Base-by-base conservation (phyloP, 2,888 invertebrate species). In the Orthosia incerta region DNA sequence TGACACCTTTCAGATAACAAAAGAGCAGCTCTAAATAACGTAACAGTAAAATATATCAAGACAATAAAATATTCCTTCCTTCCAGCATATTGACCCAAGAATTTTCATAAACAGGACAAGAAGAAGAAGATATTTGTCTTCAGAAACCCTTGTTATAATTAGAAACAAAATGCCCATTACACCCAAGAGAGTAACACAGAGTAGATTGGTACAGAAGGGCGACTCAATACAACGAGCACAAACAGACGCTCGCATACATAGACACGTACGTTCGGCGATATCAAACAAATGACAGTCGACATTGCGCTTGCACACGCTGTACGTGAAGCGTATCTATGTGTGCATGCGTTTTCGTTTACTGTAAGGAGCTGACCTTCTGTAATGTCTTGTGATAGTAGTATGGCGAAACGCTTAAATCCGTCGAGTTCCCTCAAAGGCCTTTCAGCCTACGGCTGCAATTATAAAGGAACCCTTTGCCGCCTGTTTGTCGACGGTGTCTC, bases 401-500 rank as follows among this genome's bases (percentile, higher is more conserved):
- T 53, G 61, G 65, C 4, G 51, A 61, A 86, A 68, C 78, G 69
- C 67, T 84, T 76, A 84, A 86, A 79, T 68, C 79, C 60, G 64
- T 64, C 68, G 69, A 62, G 79, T 84, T 71, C 69, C 65, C 72
- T 86, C 85, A 85, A 85, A 85, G 86, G 87, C 82, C 56, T 79
- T 84, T 76, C 71, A 77, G 87, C 85, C 85, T 76, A 71, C 74
- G 82, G 85, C 75, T 63, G 77, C 87, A 85, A 85, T 85, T 85
- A 85, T 85, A 80, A 85, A 74, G 74, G 53, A 75, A 76, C 85
- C 80, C 75, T 81, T 85, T 86, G 74, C 71, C 71, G 72, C 66
- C 71, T 82, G 80, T 86, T 82, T 78, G 77, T 72, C 56, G 23
- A 71, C 72, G 51, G 71, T 74, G 75, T 84, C 84, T 84, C 84